Percentiles rank a stretch among this genome's conserved stretches.
These are phyloP conservation scores for Eilema depressum DNA, from an alignment of 2,888 invertebrate genomes.

Conservation along the genomic window DNA sequence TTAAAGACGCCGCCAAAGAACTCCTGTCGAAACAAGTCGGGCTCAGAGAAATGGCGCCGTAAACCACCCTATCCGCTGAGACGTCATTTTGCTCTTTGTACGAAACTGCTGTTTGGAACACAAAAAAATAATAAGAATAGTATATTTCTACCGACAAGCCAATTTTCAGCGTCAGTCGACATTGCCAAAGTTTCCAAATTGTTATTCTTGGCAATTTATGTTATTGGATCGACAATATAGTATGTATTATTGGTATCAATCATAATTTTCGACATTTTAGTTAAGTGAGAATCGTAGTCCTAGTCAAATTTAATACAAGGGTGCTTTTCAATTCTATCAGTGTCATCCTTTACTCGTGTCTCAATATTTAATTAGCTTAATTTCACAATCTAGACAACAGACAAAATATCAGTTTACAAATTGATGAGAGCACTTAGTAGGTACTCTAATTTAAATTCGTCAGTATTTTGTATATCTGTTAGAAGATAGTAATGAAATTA, in stretches of 20 bases:
- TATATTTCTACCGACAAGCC: conserved; percentile 54
- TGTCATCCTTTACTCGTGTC: neutral
- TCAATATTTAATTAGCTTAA: neutral
- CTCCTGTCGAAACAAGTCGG: conserved; percentile 83
- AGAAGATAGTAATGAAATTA: neutral
- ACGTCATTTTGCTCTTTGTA: conserved; percentile 78
- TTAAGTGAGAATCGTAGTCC: neutral
- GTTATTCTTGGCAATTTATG: conserved; percentile 22
- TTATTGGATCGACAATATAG: conserved; percentile 17
- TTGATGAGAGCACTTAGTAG: neutral
- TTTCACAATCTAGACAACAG: neutral
- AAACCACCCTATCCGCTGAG: conserved; percentile 82
- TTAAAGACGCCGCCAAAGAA: conserved; percentile 85
- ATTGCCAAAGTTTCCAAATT: conserved; percentile 32
- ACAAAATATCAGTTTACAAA: neutral
- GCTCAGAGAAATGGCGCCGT: conserved; percentile 82
- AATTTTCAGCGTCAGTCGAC: conserved; percentile 42
- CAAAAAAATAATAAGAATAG: conserved; percentile 70
- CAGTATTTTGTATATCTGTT: neutral
- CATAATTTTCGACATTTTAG: conserved; percentile 7
- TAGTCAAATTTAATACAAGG: neutral
- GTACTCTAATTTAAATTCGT: neutral
- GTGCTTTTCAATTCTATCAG: neutral
- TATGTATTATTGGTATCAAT: conserved; percentile 10
- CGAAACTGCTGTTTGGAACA: conserved; percentile 69